Evolutionary conservation across 1,140 invertebrate species (phyloP).

Genomic region (Bemisia tabaci): DNA sequence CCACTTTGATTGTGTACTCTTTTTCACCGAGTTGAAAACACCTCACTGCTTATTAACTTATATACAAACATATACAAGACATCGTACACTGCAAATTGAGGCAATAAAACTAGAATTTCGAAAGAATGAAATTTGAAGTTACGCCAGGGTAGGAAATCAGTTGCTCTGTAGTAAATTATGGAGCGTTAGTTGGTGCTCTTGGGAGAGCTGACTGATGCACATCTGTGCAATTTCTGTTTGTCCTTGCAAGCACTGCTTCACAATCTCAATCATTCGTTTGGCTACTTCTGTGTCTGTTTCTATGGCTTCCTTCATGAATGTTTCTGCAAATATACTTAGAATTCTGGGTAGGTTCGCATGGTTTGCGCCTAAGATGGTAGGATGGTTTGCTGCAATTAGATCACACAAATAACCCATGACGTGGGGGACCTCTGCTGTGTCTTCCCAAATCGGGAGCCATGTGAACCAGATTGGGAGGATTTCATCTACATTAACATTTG

Average conservation of each 20-base stretch:
- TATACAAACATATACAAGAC: too few relatives aligned
- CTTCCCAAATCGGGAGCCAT: slow-evolving; percentile 92
- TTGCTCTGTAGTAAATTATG: too few relatives aligned
- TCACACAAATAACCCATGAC: slow-evolving; percentile 93
- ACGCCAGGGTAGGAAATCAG: too few relatives aligned
- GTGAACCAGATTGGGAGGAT: slow-evolving; percentile 75
- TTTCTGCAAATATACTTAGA: slow-evolving; percentile 78
- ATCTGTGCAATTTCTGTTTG: background rate
- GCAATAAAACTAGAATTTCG: too few relatives aligned
- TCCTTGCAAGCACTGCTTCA: slow-evolving; percentile 38
- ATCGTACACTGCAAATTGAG: too few relatives aligned
- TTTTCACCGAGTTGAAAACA: too few relatives aligned
- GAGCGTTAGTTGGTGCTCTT: background rate
- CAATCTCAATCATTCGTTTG: slow-evolving; percentile 52
- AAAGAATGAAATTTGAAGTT: too few relatives aligned
- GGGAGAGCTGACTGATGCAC: background rate
- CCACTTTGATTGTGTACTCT: too few relatives aligned
- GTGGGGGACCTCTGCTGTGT: slow-evolving; percentile 86
- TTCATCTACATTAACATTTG: slow-evolving; percentile 70
- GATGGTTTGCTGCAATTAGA: slow-evolving; percentile 82
- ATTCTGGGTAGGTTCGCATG: slow-evolving; percentile 80
- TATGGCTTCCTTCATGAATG: slow-evolving; percentile 68
- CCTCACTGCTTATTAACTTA: too few relatives aligned
- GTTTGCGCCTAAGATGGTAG: slow-evolving; percentile 64
- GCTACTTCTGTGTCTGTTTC: slow-evolving; percentile 46